Evolutionary conservation across 2,888 invertebrate species (phyloP).

Genomic region (Diaperis boleti): DNA sequence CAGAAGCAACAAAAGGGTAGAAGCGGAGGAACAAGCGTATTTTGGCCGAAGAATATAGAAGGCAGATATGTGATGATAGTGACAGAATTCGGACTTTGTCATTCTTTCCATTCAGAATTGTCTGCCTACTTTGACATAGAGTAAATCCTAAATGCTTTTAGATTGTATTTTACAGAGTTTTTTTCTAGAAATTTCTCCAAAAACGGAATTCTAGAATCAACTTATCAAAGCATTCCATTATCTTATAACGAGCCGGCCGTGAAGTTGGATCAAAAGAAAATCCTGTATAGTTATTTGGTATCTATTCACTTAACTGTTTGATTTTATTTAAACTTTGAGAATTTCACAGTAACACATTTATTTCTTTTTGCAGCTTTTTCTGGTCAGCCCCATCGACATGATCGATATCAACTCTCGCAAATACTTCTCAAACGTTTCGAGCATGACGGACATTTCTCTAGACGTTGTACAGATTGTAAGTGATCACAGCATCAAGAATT

Average conservation of each 20-base stretch:
- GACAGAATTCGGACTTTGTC: conserved; percentile 34
- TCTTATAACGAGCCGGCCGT: not conserved
- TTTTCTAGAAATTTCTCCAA: conserved; percentile 8
- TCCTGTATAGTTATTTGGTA: not conserved
- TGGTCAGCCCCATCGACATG: conserved; percentile 51
- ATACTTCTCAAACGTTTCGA: not conserved
- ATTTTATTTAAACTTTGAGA: not conserved
- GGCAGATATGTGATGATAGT: conserved; percentile 1
- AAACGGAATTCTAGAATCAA: not conserved
- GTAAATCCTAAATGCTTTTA: conserved; percentile 4
- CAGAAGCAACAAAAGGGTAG: too few relatives aligned
- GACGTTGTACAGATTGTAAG: conserved; percentile 3
- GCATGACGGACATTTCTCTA: not conserved
- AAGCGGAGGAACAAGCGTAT: not conserved
- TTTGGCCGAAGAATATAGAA: conserved; percentile 2
- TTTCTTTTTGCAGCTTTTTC: conserved; percentile 47
- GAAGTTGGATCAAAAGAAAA: not conserved
- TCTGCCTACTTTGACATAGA: conserved; percentile 14
- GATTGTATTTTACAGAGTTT: not conserved
- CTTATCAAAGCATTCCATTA: not conserved
- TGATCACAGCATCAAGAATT: conserved; percentile 26
- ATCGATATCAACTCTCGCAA: conserved; percentile 45
- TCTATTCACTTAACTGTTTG: not conserved
- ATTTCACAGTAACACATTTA: not conserved
- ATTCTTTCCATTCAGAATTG: conserved; percentile 19